Conservation (phyloP, 2,113 vertebrate genomes). For the Aldabrachelys gigantea region DNA sequence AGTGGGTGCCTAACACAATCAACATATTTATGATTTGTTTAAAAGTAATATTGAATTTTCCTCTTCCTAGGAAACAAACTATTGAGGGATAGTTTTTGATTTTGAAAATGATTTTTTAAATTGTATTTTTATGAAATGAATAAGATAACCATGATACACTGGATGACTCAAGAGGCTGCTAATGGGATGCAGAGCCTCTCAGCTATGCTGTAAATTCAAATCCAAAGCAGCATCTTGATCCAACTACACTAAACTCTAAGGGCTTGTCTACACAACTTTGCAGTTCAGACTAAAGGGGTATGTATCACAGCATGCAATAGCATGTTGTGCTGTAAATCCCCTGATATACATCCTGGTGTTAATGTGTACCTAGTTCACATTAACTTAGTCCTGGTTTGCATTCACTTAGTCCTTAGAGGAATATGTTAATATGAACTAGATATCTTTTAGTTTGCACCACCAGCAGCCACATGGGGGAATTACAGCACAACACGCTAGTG, state of each 20-base stretch:
- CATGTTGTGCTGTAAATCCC: too few relatives aligned
- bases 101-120: background rate
- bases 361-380: too few relatives aligned
- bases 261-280: too few relatives aligned
- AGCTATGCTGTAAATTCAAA: background rate
- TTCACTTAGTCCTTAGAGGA: too few relatives aligned
- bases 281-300: too few relatives aligned
- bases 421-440: background rate
- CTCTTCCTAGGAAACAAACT: background rate
- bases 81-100: background rate
- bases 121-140: background rate
- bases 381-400: too few relatives aligned
- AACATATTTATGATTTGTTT: background rate
- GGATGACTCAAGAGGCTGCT: background rate
- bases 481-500: background rate
- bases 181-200: background rate
- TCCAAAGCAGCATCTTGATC: background rate
- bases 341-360: too few relatives aligned
- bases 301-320: too few relatives aligned
- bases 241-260: background rate
- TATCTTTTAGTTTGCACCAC: background rate
- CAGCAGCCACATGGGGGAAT: background rate
- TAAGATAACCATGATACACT: fast-evolving
- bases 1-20: background rate
- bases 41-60: background rate